phyloP scores from a whole-genome alignment of 2,797 vertebrate genomes.

The Streptopelia turtur region DNA sequence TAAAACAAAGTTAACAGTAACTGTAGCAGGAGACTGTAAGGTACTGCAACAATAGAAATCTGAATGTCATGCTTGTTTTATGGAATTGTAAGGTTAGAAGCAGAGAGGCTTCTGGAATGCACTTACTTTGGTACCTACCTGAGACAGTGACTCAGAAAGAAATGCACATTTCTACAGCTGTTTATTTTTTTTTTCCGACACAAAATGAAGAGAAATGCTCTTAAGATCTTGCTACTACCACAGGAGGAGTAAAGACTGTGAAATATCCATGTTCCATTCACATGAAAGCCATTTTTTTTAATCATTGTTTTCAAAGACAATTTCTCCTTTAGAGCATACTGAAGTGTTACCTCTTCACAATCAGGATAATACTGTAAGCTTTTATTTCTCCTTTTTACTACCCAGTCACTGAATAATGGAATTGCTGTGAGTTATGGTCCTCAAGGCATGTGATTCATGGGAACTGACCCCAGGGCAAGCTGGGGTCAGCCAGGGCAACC shows the following conservation, averaged over 20 bases:
- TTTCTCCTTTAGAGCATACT: neutral
- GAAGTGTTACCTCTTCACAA: neutral
- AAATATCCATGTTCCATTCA: neutral
- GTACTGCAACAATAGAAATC: neutral
- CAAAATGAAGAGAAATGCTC: neutral
- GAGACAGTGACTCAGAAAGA: neutral
- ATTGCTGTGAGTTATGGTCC: neutral
- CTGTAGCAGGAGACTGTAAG: neutral
- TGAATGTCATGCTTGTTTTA: neutral
- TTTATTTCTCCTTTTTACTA: neutral
- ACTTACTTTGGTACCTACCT: neutral
- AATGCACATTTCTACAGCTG: neutral
- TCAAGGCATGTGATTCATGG: neutral
- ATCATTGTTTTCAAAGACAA: neutral
- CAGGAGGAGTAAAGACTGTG: neutral
- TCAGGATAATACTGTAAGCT: neutral
- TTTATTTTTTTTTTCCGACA: neutral
- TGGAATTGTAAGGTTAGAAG: neutral
- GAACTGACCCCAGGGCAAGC: neutral
- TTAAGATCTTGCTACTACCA: neutral
- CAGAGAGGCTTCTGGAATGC: neutral
- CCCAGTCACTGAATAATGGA: neutral
- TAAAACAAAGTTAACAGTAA: neutral
- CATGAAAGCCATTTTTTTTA: neutral
- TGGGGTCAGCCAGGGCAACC: neutral